These are phyloP conservation scores for Drosophila quinaria DNA, from an alignment of 2,888 invertebrate genomes.

Conservation along the genomic window DNA sequence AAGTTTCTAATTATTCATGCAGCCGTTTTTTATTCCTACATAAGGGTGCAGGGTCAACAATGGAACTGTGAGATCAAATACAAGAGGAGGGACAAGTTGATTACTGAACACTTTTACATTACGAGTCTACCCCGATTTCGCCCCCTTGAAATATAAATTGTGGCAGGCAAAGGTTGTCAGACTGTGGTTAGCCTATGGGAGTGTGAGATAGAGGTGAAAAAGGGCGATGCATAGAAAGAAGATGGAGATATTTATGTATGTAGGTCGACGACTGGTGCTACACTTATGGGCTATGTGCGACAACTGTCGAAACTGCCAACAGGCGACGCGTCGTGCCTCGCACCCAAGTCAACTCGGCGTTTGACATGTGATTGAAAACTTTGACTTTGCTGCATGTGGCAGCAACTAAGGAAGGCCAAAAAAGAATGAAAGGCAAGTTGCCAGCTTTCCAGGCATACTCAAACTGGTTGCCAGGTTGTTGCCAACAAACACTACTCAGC, in stretches of 20 bases:
- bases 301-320: constrained; percentile 76
- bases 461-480: constrained; percentile 30
- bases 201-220: neutral
- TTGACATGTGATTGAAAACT: constrained; percentile 83
- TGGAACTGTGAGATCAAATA: neutral
- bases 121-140: constrained; percentile 1
- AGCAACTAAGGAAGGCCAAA: constrained; percentile 15
- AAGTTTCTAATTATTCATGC: constrained; percentile 74
- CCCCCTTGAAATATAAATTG: constrained; percentile 54
- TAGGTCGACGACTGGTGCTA: constrained; percentile 38
- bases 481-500: constrained; percentile 35
- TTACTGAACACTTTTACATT: constrained; percentile 51
- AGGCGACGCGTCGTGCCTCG: constrained; percentile 47
- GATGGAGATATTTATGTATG: neutral
- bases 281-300: constrained; percentile 80
- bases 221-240: neutral
- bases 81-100: constrained; percentile 43
- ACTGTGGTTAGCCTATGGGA: constrained; percentile 56
- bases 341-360: constrained; percentile 70
- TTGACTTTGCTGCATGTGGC: constrained; percentile 79
- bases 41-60: too few species aligned
- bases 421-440: constrained; percentile 16
- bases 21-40: constrained; percentile 59
- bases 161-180: constrained; percentile 65
- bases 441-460: constrained; percentile 7